Evolutionary conservation across 2,113 vertebrate genomes (phyloP).

Genomic region (Myotis yumanensis): DNA sequence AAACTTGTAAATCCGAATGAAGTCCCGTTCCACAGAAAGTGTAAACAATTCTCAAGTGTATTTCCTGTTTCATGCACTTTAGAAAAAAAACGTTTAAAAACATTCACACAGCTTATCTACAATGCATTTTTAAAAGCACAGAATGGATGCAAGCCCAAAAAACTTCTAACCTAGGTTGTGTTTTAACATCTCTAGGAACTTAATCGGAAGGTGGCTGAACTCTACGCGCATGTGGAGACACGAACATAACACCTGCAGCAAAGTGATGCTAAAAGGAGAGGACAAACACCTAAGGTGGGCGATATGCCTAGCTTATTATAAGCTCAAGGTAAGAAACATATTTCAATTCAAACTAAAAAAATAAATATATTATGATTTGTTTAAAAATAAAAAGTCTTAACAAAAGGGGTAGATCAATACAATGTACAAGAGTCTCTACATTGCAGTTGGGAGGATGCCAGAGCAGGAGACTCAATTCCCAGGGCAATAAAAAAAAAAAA

Average conservation of each 20-base stretch:
- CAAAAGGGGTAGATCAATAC: neutral
- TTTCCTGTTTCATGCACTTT: constrained; percentile 43
- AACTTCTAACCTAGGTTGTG: neutral
- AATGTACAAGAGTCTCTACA: neutral
- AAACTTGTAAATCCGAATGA: constrained; percentile 49
- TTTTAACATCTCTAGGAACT: constrained; percentile 36
- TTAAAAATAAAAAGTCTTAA: constrained; percentile 31
- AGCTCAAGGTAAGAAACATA: neutral
- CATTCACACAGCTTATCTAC: constrained; percentile 32
- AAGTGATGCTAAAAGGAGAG: neutral
- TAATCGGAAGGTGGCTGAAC: neutral
- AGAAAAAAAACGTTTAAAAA: constrained; percentile 33
- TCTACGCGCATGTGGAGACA: neutral
- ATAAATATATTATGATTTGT: neutral
- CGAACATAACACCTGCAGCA: neutral
- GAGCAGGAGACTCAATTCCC: neutral
- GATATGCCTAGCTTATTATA: neutral
- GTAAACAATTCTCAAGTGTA: constrained; percentile 12
- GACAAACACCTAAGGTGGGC: neutral
- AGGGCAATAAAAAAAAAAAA: neutral
- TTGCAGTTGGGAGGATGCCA: neutral
- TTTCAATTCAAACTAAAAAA: constrained; percentile 24
- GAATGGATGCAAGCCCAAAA: constrained; percentile 23
- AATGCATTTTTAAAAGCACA: constrained; percentile 45
- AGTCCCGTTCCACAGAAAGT: constrained; percentile 32